phyloP scores from a whole-genome alignment of 2,888 invertebrate genomes.

The Protodeltote pygarga region DNA sequence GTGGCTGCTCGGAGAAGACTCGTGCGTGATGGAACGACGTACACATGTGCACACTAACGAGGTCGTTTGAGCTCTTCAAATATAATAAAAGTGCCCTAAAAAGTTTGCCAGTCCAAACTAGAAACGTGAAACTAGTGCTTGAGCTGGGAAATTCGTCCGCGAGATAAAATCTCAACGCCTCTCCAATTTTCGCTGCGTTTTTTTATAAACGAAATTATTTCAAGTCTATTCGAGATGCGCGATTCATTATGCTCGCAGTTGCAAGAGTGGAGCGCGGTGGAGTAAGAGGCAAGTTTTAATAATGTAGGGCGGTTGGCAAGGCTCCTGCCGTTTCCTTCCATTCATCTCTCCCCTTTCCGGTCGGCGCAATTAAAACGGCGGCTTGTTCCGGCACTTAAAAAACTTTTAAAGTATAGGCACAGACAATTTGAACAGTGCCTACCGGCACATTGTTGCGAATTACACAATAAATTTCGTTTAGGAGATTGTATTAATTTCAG shows the following conservation, averaged over 20 bases:
- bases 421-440: constrained; percentile 74
- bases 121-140: constrained; percentile 44
- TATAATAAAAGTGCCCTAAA: constrained; percentile 52
- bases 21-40: constrained; percentile 41
- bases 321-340: constrained; percentile 81
- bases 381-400: constrained; percentile 85
- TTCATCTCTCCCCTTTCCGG: constrained; percentile 85
- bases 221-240: constrained; percentile 74
- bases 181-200: constrained; percentile 50
- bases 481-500: constrained; percentile 53
- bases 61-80: constrained; percentile 50
- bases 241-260: constrained; percentile 77
- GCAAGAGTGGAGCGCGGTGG: constrained; percentile 69
- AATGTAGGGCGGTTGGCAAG: constrained; percentile 84
- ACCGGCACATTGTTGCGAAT: constrained; percentile 68
- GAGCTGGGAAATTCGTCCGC: constrained; percentile 41
- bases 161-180: constrained; percentile 49
- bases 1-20: constrained; percentile 26
- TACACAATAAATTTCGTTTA: constrained; percentile 60
- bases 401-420: constrained; percentile 82
- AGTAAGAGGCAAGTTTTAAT: constrained; percentile 85
- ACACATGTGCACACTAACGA: constrained; percentile 53
- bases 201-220: constrained; percentile 67
- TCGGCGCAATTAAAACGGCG: constrained; percentile 84
- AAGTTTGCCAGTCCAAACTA: constrained; percentile 48